Evolutionary conservation across 2,888 invertebrate genomes (phyloP).

Genomic region (Bugulina stolonifera): DNA sequence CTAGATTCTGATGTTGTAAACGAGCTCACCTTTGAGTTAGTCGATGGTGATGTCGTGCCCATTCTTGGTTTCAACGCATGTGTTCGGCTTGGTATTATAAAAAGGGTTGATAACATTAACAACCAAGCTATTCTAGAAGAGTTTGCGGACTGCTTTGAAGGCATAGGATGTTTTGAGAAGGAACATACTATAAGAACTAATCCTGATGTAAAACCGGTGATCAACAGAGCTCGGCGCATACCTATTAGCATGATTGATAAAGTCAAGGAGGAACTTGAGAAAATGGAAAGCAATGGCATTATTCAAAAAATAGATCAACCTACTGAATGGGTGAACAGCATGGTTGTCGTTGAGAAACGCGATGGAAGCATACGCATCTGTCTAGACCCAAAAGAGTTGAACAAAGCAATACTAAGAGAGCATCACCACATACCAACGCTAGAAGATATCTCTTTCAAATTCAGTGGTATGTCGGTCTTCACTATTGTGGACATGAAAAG

Average conservation of each 20-base stretch:
- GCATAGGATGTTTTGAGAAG: not conserved
- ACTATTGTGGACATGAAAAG: constrained; percentile 30
- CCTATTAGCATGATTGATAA: not conserved
- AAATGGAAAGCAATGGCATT: not conserved
- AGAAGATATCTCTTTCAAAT: constrained; percentile 11
- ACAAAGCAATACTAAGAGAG: constrained; percentile 13
- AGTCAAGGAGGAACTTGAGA: not conserved
- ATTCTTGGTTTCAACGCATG: not conserved
- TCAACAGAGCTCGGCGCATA: not conserved
- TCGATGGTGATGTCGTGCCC: not conserved
- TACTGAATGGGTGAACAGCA: not conserved
- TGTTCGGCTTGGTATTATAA: not conserved
- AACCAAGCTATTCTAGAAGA: not conserved
- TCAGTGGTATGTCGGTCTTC: constrained; percentile 31
- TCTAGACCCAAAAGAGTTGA: not conserved
- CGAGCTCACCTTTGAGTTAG: not conserved
- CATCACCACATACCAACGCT: constrained; percentile 18
- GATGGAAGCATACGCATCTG: not conserved
- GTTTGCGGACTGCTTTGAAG: not conserved
- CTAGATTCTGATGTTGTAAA: not conserved
- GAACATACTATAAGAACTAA: not conserved
- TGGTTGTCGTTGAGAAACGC: not conserved
- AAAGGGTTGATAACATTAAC: not conserved
- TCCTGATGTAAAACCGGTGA: not conserved
- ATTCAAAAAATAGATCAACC: not conserved